Percentiles rank a stretch among this genome's conserved stretches.
Conservation (phyloP, 53 echinoderm and acorn worm species). For the Echinometra lucunter region DNA sequence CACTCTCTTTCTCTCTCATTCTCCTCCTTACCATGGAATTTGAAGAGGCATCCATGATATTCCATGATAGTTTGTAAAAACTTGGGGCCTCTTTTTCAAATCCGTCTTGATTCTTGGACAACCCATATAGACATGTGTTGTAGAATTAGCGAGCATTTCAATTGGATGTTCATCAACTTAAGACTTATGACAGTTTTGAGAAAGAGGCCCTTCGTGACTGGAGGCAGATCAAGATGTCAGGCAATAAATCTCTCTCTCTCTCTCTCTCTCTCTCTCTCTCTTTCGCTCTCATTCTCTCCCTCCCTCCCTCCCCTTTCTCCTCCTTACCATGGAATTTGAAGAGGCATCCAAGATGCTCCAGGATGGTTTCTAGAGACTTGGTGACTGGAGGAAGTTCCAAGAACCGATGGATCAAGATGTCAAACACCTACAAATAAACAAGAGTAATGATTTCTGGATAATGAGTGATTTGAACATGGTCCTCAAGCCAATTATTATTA, state of each 20-base stretch:
- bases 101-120: too few species aligned
- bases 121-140: too few species aligned
- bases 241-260: too few species aligned
- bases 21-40: conserved; percentile 92
- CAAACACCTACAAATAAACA: conserved; percentile 83
- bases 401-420: conserved; percentile 97
- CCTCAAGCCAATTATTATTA: too few species aligned
- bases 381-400: conserved; percentile 93
- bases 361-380: conserved; percentile 93
- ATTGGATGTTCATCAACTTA: too few species aligned
- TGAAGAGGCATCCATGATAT: conserved; percentile 95
- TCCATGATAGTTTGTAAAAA: conserved; percentile 93
- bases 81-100: conserved; percentile 85
- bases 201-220: too few species aligned
- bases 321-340: conserved; percentile 98
- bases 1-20: background rate
- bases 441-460: too few species aligned
- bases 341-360: conserved; percentile 95
- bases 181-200: too few species aligned
- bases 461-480: too few species aligned
- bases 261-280: background rate
- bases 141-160: too few species aligned
- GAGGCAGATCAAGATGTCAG: too few species aligned
- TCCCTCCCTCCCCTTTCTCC: background rate
- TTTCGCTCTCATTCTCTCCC: background rate